Evolutionary conservation across 2,113 vertebrate species (phyloP), one percentile per base, ranked within the genome.

Genomic region (Aspidoscelis tigris): DNA sequence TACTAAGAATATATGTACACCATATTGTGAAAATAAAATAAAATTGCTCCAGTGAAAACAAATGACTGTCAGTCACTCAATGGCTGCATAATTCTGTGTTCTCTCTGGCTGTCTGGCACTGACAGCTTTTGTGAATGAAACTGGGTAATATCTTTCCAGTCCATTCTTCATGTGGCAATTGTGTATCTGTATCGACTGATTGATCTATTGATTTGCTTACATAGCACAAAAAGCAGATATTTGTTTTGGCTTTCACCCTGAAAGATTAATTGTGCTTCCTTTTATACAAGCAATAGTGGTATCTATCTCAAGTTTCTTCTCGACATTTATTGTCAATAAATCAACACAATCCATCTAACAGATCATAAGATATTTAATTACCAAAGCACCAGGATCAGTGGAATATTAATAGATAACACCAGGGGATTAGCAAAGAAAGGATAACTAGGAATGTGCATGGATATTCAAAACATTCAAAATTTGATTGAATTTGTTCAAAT

Each of bases 261-360:
- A 91, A 22, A 91, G 90, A 91, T 93, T 92, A 93, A 93, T 91
- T 92, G 85, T 92, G 80, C 86, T 91, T 89, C 83, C 44, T 9
- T 71, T 81, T 75, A 83, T 76, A 84, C 89, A 90, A 88, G 89
- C 75, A 90, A 89, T 87, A 80, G 55, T 82, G 41, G 24, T 86
- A 88, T 90, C 86, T 93, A 80, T 87, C 89, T 81, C 88, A 39
- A 90, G 78, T 87, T 82, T 66, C 82, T 80, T 73, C 2, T 16
- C 26, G 86, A 86, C 33, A 33, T 33, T 33, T 69, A 33, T 69
- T 69, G 26, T 33, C 1, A 74, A 81, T 87, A 71, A 71, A 43
- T 18, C 58, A 61, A 61, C 14, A 61, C 1, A 61, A 16, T 61
- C 12, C 47, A 55, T 4, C 14, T 61, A 61, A 61, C 58, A 39